Base-by-base conservation (phyloP, 2,797 vertebrate genomes). In the Paedocypris micromegethes region DNA sequence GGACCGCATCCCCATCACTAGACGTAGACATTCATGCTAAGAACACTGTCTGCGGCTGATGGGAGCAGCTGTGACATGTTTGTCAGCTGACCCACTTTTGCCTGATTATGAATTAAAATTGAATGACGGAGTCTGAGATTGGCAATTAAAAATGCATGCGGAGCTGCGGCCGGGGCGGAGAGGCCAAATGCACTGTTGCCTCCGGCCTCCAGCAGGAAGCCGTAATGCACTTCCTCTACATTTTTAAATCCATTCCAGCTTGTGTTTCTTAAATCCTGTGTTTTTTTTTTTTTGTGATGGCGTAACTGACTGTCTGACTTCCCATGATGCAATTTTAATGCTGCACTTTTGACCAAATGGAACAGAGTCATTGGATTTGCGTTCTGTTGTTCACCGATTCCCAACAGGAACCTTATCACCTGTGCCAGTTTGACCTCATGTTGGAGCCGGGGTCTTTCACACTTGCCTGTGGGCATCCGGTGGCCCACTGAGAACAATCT, bases 81-180 rank as follows among this genome's bases (percentile, higher is more conserved):
- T 87, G 85, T 87, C 82, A 83, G 87, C 83, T 87, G 88, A 89
- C 89, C 89, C 88, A 89, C 86, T 90, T 90, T 86, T 79, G 80
- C 85, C 74, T 81, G 83, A 87, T 87, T 88, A 86, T 82, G 83
- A 87, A 89, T 90, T 89, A 88, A 91, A 88, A 83, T 89, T 89
- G 85, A 84, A 90, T 90, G 88, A 89, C 60, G 78, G 80, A 55
- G 80, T 79, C 82, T 83, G 78, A 82, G 81, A 85, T 77, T 67
- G 70, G 69, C 77, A 74, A 86, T 88, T 81, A 89, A 88, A 87
- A 81, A 87, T 89, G 82, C 77, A 87, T 88, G 76, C 9, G 7
- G 60, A 37, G 64, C 50, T 43, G 38, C 2, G 50, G 23, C 39
- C 37, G 47, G 66, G 54, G 8, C 45, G 23, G 44, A 42, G 9